phyloP scores from a whole-genome alignment of 2,113 vertebrate species.

The Planiliza haematocheilus region DNA sequence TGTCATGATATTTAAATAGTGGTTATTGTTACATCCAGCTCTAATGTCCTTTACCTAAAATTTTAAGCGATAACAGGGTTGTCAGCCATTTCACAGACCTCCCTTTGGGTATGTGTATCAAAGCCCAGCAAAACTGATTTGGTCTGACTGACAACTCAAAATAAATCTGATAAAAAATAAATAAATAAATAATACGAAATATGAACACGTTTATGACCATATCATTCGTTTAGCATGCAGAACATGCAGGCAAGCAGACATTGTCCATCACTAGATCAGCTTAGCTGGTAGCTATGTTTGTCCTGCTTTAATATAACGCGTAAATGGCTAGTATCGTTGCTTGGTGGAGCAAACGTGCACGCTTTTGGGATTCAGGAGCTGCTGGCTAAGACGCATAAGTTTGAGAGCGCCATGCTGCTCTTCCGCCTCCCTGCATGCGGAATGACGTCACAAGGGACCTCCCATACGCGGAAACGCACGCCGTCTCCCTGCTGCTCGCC shows the following conservation, averaged over 20 bases:
- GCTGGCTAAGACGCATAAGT: constrained; percentile 16
- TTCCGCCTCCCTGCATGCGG: neutral
- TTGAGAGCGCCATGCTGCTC: constrained; percentile 7
- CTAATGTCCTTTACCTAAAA: too few species aligned
- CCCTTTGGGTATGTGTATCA: too few species aligned
- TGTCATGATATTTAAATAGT: too few species aligned
- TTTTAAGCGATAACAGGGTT: too few species aligned
- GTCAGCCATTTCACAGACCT: too few species aligned
- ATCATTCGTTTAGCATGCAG: neutral
- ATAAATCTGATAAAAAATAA: too few species aligned
- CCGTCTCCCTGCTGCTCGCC: constrained; percentile 22
- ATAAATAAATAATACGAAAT: too few species aligned
- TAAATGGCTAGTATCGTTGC: neutral
- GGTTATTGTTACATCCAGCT: too few species aligned
- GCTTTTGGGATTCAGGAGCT: neutral
- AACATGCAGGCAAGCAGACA: neutral
- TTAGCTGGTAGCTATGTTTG: neutral
- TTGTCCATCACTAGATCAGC: neutral
- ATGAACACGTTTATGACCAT: too few species aligned
- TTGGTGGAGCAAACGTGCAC: neutral
- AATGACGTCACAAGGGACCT: constrained; percentile 76
- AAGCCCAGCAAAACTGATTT: too few species aligned
- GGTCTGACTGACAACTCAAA: too few species aligned
- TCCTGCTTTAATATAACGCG: neutral
- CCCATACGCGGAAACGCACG: constrained; percentile 72